A percentile compares a stretch with the other conserved stretches of the same genome.
Conservation (phyloP, 1,140 invertebrate genomes). For the Mizuhopecten yessoensis region DNA sequence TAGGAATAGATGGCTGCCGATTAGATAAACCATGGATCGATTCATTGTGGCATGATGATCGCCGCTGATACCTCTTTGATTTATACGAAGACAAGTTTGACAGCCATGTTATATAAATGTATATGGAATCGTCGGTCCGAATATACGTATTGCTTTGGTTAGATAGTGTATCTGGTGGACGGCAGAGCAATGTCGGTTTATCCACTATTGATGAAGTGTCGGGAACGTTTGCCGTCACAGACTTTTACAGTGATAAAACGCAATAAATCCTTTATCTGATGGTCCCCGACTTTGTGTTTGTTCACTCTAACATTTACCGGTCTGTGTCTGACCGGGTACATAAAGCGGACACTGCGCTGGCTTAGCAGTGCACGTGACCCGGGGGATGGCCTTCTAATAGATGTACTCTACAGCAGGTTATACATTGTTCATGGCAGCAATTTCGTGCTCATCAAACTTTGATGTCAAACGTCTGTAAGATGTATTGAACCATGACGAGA, state of each 20-base stretch:
- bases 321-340: neutral
- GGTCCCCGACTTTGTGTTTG: neutral
- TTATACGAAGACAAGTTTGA: neutral
- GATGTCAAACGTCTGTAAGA: neutral
- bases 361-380: neutral
- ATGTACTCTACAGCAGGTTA: neutral
- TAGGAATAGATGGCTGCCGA: neutral
- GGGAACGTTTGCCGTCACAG: neutral
- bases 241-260: neutral
- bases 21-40: neutral
- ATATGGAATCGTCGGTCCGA: neutral
- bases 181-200: neutral
- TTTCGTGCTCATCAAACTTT: constrained; percentile 4
- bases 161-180: neutral
- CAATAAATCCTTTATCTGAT: constrained; percentile 15
- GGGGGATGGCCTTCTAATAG: neutral
- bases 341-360: neutral
- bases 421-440: constrained; percentile 30
- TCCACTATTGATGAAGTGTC: neutral
- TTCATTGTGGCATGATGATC: neutral
- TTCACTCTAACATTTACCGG: neutral
- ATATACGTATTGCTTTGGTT: neutral
- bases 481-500: constrained; percentile 10
- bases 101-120: neutral
- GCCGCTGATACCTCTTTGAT: neutral